Evolutionary conservation across 2,797 vertebrate species (phyloP).

Genomic region (Phrynocephalus guinanensis): DNA sequence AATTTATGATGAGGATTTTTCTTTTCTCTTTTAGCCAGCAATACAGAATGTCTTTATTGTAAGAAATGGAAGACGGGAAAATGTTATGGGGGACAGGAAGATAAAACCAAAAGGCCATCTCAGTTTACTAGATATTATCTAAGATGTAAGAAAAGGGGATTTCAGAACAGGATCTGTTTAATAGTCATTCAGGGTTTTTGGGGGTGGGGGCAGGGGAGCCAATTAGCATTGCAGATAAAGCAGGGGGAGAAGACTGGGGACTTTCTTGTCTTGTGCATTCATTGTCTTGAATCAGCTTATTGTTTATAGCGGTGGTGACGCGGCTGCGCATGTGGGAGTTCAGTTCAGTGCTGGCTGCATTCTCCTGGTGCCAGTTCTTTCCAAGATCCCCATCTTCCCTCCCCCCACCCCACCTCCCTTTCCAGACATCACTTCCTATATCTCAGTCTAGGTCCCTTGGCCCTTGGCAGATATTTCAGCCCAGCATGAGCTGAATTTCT

Average conservation of each 20-base stretch:
- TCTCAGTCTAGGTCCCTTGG: constrained; percentile 60
- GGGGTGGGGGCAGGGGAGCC: constrained; percentile 43
- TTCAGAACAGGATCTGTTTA: constrained; percentile 61
- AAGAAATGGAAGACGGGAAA: constrained; percentile 41
- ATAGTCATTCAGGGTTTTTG: constrained; percentile 54
- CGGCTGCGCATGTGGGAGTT: constrained; percentile 76
- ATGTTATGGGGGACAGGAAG: constrained; percentile 56
- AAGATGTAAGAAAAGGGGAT: constrained; percentile 47
- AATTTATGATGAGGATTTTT: neutral
- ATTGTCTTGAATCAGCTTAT: constrained; percentile 79
- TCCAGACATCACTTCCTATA: constrained; percentile 81
- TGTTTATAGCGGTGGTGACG: constrained; percentile 65
- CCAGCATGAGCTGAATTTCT: constrained; percentile 46
- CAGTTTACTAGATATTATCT: constrained; percentile 50
- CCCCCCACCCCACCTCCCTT: constrained; percentile 25
- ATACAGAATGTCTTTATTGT: constrained; percentile 13
- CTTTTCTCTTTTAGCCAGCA: neutral
- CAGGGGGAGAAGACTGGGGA: constrained; percentile 76
- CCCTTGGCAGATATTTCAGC: constrained; percentile 54
- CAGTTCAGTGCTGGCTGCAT: constrained; percentile 75
- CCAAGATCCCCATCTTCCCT: constrained; percentile 58
- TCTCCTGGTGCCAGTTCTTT: constrained; percentile 76
- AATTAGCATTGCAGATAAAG: constrained; percentile 87
- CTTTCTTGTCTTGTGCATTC: constrained; percentile 80
- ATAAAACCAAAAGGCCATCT: constrained; percentile 63